Conservation (phyloP, 2,797 vertebrate genomes). For the Platyrinchus mystaceus region DNA sequence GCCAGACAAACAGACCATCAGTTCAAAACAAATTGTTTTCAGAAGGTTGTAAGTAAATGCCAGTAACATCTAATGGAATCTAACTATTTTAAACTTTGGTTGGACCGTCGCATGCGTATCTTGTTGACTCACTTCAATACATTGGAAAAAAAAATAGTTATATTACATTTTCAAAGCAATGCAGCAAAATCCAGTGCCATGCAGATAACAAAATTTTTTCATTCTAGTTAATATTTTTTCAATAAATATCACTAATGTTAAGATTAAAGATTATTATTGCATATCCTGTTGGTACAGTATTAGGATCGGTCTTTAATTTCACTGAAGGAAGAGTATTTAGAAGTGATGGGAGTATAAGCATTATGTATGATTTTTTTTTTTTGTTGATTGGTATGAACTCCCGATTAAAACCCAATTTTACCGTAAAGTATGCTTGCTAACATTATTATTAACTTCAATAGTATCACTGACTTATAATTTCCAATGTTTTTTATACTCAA, state of each 20-base stretch:
- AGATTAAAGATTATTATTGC: neutral
- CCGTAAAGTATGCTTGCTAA: neutral
- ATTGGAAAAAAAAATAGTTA: neutral
- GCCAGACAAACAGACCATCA: neutral
- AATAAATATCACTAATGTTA: neutral
- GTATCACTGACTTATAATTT: neutral
- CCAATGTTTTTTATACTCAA: neutral
- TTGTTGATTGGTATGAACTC: neutral
- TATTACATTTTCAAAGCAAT: neutral
- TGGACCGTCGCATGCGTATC: neutral
- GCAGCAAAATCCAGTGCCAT: neutral
- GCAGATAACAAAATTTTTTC: neutral
- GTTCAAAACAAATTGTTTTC: neutral
- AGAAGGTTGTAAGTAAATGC: neutral
- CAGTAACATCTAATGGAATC: neutral
- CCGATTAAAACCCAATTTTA: neutral
- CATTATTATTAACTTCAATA: neutral
- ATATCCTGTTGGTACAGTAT: neutral
- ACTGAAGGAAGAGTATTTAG: neutral
- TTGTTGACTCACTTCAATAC: neutral
- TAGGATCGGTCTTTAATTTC: neutral
- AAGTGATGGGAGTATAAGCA: neutral
- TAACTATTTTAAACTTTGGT: neutral
- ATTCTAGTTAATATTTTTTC: neutral
- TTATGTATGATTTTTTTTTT: neutral